Conservation (phyloP, 2,113 vertebrate species). For the Microcebus tavaratra region DNA sequence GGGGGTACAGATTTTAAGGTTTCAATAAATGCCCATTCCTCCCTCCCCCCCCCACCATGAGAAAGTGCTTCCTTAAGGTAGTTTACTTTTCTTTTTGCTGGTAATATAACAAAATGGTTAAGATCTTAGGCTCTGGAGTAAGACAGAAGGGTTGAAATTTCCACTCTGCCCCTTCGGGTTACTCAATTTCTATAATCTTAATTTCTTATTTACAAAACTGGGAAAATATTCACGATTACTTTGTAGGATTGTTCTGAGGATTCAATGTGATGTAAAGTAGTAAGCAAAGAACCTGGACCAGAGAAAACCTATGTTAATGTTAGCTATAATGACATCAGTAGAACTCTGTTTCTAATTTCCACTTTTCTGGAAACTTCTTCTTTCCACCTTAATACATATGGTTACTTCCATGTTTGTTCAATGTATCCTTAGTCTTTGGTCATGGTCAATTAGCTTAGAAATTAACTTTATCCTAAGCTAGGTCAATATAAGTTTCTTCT, state of each 20-base stretch:
- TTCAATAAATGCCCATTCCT: too few relatives aligned
- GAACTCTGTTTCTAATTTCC: background rate
- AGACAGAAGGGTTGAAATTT: background rate
- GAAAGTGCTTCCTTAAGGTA: background rate
- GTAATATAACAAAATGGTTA: background rate
- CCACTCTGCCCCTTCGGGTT: background rate
- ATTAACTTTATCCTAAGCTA: background rate
- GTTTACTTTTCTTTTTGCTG: background rate
- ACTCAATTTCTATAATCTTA: background rate
- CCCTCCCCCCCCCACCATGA: too few relatives aligned
- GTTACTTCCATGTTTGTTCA: background rate
- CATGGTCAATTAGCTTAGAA: background rate
- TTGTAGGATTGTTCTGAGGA: background rate
- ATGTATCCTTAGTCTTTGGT: background rate
- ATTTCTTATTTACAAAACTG: background rate
- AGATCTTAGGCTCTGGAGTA: background rate
- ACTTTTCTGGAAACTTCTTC: background rate
- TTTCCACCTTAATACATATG: background rate
- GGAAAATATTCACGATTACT: background rate
- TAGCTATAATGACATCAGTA: background rate
- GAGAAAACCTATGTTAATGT: background rate
- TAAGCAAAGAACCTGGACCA: background rate
- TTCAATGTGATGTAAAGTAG: background rate
- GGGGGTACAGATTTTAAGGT: too few relatives aligned
- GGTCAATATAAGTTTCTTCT: background rate